Evolutionary conservation across 2,888 invertebrate species (phyloP), one percentile per base, ranked within the genome.

Genomic region (Heliothis peltigera): DNA sequence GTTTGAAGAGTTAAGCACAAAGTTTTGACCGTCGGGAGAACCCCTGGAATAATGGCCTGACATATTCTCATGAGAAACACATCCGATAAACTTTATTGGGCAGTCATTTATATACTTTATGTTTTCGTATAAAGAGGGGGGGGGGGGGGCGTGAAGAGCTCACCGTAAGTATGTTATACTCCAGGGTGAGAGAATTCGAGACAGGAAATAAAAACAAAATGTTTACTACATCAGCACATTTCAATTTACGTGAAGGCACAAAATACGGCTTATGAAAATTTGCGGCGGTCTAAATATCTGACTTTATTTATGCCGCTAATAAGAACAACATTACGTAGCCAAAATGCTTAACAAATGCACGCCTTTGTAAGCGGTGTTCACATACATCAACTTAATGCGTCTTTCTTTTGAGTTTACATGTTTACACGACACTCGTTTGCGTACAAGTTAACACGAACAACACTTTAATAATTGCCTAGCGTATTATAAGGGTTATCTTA

Each of bases 21-120:
- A 91, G 85, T 90, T 89, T 80, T 66, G 81, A 80, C 89, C 86
- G 78, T 61, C 70, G 90, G 88, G 90, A 87, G 71, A 84, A 85
- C 87, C 89, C 82, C 81, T 74, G 73, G 80, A 84, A 84, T 86
- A 87, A 82, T 83, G 80, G 84, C 84, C 84, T 84, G 80, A 84
- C 86, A 83, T 82, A 80, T 84, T 77, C 88, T 82, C 84, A 48
- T 61, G 86, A 82, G 87, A 65, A 64, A 81, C 81, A 84, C 75
- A 75, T 80, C 73, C 81, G 64, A 73, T 78, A 77, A 85, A 86
- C 77, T 86, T 86, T 86, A 84, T 81, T 81, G 65, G 68, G 42
- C 66, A 81, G 61, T 75, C 69, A 72, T 74, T 71, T 75, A 74
- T 75, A 74, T 70, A 67, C 69, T 68, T 65, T 64, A 80, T 75